Conservation (phyloP, 2,797 vertebrate species). For the Myotis daubentonii region DNA sequence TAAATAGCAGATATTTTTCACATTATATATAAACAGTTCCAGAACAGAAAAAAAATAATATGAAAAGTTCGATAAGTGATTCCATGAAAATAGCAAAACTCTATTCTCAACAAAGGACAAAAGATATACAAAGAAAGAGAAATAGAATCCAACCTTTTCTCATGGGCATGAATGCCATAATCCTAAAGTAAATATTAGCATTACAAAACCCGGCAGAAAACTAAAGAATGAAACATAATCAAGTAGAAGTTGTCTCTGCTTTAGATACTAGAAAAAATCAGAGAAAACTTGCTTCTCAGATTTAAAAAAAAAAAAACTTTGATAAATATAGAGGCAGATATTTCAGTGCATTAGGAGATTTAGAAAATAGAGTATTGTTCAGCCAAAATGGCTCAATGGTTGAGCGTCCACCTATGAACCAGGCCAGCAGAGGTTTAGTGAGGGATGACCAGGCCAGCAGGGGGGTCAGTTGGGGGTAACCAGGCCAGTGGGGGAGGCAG, state of each 20-base stretch:
- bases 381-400: no score
- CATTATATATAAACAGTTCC: not conserved
- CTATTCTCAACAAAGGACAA: not conserved
- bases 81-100: slow-evolving; percentile 12
- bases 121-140: not conserved
- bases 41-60: not conserved
- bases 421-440: no score
- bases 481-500: no score
- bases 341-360: slow-evolving; percentile 24
- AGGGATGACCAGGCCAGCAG: no score
- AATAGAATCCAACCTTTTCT: not conserved
- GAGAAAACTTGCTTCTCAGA: not conserved
- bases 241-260: not conserved
- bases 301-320: not conserved
- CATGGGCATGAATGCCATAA: not conserved
- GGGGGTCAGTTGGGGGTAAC: no score
- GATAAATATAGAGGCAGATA: not conserved
- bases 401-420: no score
- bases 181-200: slow-evolving; percentile 24
- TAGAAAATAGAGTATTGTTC: not conserved
- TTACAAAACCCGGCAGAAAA: not conserved
- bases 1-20: not conserved
- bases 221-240: not conserved
- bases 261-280: not conserved
- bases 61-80: not conserved